phyloP scores from a whole-genome alignment of 1,140 invertebrate genomes.

The Pinna nobilis region DNA sequence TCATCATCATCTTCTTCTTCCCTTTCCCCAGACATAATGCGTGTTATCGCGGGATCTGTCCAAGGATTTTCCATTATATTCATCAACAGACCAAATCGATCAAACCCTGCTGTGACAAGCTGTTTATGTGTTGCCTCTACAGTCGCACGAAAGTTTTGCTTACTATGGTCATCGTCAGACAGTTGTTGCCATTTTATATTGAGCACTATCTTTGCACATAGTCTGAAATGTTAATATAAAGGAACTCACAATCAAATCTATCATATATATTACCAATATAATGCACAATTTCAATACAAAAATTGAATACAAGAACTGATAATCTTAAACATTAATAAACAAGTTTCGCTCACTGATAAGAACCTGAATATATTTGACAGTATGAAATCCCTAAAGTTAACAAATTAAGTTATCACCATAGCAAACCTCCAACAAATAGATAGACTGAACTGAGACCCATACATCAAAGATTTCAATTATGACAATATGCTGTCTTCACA shows the following conservation, averaged over 20 bases:
- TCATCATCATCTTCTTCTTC: slow-evolving; percentile 5
- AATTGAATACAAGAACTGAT: too few species aligned
- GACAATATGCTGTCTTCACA: too few species aligned
- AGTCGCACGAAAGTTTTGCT: slow-evolving; percentile 54
- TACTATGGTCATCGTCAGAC: slow-evolving; percentile 43
- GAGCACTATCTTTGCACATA: slow-evolving; percentile 60
- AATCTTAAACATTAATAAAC: too few species aligned
- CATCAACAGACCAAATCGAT: slow-evolving; percentile 51
- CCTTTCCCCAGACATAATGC: slow-evolving; percentile 60
- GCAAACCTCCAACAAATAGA: too few species aligned
- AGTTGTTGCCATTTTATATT: slow-evolving; percentile 64
- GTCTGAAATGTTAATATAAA: slow-evolving; percentile 38
- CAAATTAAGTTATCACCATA: too few species aligned
- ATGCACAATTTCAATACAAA: too few species aligned
- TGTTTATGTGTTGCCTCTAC: slow-evolving; percentile 49
- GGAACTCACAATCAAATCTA: not conserved
- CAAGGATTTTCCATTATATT: slow-evolving; percentile 58
- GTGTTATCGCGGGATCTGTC: slow-evolving; percentile 57
- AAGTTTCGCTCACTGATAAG: too few species aligned
- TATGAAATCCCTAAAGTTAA: too few species aligned
- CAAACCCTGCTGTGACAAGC: slow-evolving; percentile 49
- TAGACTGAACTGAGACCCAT: too few species aligned
- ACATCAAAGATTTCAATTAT: too few species aligned
- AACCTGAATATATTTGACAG: too few species aligned
- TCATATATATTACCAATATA: not conserved